A percentile compares a stretch with the other conserved stretches of the same genome.
These are phyloP conservation scores for Melipona bicolor DNA, from an alignment of 2,888 invertebrate species.

Conservation along the genomic window DNA sequence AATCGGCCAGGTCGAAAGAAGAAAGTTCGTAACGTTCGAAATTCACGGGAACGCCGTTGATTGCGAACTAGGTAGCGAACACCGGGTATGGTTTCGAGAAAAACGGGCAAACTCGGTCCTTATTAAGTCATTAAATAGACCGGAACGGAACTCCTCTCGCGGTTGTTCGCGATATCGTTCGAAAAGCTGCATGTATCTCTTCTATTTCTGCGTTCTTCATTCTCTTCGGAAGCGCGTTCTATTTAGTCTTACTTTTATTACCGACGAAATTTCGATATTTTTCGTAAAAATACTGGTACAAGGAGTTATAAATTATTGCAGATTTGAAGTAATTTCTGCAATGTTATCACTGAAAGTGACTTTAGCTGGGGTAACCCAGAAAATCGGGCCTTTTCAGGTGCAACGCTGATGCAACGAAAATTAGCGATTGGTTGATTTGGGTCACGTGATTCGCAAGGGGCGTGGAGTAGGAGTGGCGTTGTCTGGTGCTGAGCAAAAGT, in stretches of 20 bases:
- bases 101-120: slow-evolving; percentile 2
- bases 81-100: not conserved
- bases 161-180: slow-evolving; percentile 20
- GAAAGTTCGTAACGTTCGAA: slow-evolving; percentile 50
- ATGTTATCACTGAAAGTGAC: too few species aligned
- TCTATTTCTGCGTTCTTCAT: not conserved
- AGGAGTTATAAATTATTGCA: too few species aligned
- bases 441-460: too few species aligned
- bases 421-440: too few species aligned
- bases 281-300: not conserved
- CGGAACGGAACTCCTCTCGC: slow-evolving; percentile 25
- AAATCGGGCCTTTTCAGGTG: too few species aligned
- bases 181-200: not conserved
- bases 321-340: too few species aligned
- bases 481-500: too few species aligned
- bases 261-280: not conserved
- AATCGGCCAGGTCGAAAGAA: slow-evolving; percentile 16
- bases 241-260: not conserved
- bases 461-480: too few species aligned
- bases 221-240: not conserved
- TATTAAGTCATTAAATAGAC: slow-evolving; percentile 33
- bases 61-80: slow-evolving; percentile 13
- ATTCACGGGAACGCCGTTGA: slow-evolving; percentile 36
- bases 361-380: too few species aligned
- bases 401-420: too few species aligned